phyloP scores from a whole-genome alignment of 2,888 invertebrate species.

The Yponomeuta evonymella region DNA sequence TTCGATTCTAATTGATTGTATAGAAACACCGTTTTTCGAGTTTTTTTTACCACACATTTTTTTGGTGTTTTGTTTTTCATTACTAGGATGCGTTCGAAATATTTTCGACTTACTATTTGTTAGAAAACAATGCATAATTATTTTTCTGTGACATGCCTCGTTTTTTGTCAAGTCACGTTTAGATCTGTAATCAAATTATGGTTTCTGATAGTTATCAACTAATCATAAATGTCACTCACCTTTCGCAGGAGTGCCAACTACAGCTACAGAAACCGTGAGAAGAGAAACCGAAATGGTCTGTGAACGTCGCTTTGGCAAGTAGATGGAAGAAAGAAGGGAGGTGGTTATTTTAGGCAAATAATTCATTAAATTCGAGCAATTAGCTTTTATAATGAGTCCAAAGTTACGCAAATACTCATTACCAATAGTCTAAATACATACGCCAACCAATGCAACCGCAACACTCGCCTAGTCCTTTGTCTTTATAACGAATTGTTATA shows the following conservation, averaged over 20 bases:
- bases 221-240: neutral
- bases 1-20: neutral
- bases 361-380: slow-evolving; percentile 34
- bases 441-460: slow-evolving; percentile 24
- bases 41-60: neutral
- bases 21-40: neutral
- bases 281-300: no score
- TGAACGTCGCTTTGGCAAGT: slow-evolving; percentile 27
- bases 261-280: neutral
- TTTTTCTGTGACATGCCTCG: no score
- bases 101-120: neutral
- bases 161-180: neutral
- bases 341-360: slow-evolving; percentile 46
- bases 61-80: neutral
- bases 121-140: neutral
- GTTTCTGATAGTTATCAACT: neutral
- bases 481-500: slow-evolving; percentile 25
- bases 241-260: neutral
- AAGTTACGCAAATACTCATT: slow-evolving; percentile 35
- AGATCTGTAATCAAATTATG: neutral
- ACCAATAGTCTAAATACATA: slow-evolving; percentile 38
- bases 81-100: neutral
- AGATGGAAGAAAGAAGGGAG: slow-evolving; percentile 46
- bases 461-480: slow-evolving; percentile 6
- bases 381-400: slow-evolving; percentile 35